Conservation (phyloP, 2,888 invertebrate species). For the Bursaphelenchus okinawaensis region DNA sequence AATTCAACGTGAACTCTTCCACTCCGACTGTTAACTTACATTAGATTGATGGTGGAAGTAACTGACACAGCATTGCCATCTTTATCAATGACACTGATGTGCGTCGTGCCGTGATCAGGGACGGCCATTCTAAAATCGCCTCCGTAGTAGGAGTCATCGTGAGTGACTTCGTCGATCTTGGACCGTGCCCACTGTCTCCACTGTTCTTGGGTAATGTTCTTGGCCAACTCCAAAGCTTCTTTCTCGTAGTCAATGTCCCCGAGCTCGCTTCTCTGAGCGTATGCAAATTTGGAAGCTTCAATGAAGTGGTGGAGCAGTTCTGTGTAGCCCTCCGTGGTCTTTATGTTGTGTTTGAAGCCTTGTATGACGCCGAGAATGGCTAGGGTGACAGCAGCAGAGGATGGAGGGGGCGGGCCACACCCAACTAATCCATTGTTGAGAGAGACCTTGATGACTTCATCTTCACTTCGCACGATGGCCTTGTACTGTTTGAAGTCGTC, state of each 20-base stretch:
- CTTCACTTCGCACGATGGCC: slow-evolving; percentile 39
- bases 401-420: slow-evolving; percentile 77
- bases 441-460: slow-evolving; percentile 41
- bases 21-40: too few relatives aligned
- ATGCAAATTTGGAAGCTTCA: slow-evolving; percentile 85
- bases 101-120: slow-evolving; percentile 78
- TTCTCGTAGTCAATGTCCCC: slow-evolving; percentile 71
- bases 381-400: slow-evolving; percentile 74
- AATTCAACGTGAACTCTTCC: too few relatives aligned
- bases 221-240: slow-evolving; percentile 45
- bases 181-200: slow-evolving; percentile 45
- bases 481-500: slow-evolving; percentile 46
- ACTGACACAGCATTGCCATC: slow-evolving; percentile 87
- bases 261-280: slow-evolving; percentile 74
- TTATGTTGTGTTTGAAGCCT: slow-evolving; percentile 51
- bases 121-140: slow-evolving; percentile 45
- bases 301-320: slow-evolving; percentile 75
- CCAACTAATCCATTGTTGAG: slow-evolving; percentile 62
- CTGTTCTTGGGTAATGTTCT: slow-evolving; percentile 39
- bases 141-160: slow-evolving; percentile 51
- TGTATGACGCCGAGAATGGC: slow-evolving; percentile 76
- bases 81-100: slow-evolving; percentile 71
- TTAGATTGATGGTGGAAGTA: slow-evolving; percentile 80
- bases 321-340: slow-evolving; percentile 39
- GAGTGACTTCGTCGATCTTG: slow-evolving; percentile 43